Conservation (phyloP, 1,140 invertebrate genomes). For the Caenorhabditis latens region DNA sequence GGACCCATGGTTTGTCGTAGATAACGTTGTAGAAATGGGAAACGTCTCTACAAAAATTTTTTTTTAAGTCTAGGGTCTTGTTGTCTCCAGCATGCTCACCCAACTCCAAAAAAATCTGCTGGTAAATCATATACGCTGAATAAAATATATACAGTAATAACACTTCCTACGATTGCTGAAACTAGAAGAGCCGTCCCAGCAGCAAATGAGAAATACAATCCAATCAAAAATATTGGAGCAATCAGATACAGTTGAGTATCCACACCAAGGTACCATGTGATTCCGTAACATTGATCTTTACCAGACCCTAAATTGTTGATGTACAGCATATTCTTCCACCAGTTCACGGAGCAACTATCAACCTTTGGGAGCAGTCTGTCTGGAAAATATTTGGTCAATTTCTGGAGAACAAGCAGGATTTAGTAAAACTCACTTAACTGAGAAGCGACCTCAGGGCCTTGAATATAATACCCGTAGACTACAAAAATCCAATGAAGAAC, state of each 20-base stretch:
- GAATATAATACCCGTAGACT: slow-evolving; percentile 38
- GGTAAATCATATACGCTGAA: slow-evolving; percentile 31
- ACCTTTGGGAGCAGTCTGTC: slow-evolving; percentile 1
- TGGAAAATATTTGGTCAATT: slow-evolving; percentile 58
- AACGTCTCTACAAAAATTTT: slow-evolving; percentile 34
- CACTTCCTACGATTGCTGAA: slow-evolving; percentile 6
- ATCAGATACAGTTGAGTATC: slow-evolving; percentile 26
- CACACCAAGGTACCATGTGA: slow-evolving; percentile 18
- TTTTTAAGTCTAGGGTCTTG: too few species aligned
- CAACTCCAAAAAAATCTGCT: slow-evolving; percentile 20
- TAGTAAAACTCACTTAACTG: not conserved
- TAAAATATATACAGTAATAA: slow-evolving; percentile 30
- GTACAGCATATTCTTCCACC: slow-evolving; percentile 61
- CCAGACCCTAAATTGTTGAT: slow-evolving; percentile 51
- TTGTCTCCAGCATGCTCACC: too few species aligned
- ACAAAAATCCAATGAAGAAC: slow-evolving; percentile 62
- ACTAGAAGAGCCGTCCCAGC: not conserved
- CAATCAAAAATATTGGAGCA: not conserved
- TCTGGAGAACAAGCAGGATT: too few species aligned
- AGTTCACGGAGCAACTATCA: slow-evolving; percentile 37
- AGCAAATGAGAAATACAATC: slow-evolving; percentile 1
- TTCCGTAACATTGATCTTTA: slow-evolving; percentile 6
- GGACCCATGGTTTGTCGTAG: slow-evolving; percentile 55
- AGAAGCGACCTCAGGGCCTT: slow-evolving; percentile 18
- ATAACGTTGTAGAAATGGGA: slow-evolving; percentile 16